A percentile compares a stretch with the other conserved stretches of the same genome.
phyloP scores from a whole-genome alignment of 2,888 invertebrate genomes.

The Hesperia comma region DNA sequence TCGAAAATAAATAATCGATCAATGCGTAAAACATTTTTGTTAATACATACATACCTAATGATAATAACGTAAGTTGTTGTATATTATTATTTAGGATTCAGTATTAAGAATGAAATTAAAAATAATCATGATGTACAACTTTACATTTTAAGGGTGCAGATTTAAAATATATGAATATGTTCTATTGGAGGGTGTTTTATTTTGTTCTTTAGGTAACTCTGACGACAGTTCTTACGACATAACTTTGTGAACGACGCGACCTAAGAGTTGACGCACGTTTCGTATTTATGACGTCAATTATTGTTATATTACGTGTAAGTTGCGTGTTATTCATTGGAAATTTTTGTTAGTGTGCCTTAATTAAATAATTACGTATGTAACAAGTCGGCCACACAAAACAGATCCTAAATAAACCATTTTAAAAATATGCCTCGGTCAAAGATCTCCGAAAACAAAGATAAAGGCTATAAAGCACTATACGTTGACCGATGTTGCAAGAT shows the following conservation, averaged over 20 bases:
- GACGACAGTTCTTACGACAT: background rate
- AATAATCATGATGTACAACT: slow-evolving; percentile 57
- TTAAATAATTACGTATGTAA: too few species aligned
- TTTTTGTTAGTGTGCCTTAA: background rate
- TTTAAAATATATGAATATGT: slow-evolving; percentile 55
- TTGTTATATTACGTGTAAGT: too few species aligned
- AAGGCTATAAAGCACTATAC: background rate
- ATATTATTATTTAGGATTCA: slow-evolving; percentile 31
- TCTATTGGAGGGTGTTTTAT: slow-evolving; percentile 10
- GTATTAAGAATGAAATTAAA: slow-evolving; percentile 45
- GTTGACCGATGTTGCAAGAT: background rate
- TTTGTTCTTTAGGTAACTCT: background rate
- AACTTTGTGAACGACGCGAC: background rate
- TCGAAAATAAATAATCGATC: background rate
- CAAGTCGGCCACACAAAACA: background rate
- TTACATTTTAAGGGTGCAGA: slow-evolving; percentile 61
- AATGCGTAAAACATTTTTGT: slow-evolving; percentile 18
- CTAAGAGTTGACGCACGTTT: background rate
- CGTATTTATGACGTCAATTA: background rate
- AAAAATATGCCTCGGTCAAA: background rate
- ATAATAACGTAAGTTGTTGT: slow-evolving; percentile 26
- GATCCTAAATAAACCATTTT: background rate
- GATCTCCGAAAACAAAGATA: background rate
- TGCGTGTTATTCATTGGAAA: background rate
- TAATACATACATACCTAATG: slow-evolving; percentile 13